Base-by-base conservation (phyloP, 2,888 invertebrate species). In the Protophormia terraenovae region DNA sequence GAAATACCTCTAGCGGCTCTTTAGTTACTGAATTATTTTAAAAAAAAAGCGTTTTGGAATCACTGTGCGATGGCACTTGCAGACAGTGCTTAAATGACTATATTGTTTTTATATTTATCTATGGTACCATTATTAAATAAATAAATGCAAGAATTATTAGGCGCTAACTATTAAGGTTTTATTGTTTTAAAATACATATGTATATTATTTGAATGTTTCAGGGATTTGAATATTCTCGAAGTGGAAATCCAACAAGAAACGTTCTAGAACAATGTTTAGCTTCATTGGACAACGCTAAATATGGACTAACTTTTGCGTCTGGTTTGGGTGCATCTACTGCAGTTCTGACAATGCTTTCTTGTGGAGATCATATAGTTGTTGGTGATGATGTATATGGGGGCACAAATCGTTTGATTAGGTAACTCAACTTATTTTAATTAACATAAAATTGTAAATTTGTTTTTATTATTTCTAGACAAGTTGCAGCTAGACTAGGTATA, bases 301-400 rank as follows among this genome's bases (percentile, higher is more conserved):
- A 97, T 93, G 97, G 96, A 87, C 89, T 97, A 29, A 93, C 95
- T 55, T 99, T 97, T 93, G 94, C 98, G 0, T 98, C 99, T 6
- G 99, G 99, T 1, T 93, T 99, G 62, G 98, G 98, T 14, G 96
- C 98, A 0, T 96, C 95, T 1, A 96, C 97, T 0, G 95, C 96
- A 3, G 91, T 99, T 12, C 93, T 95, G 7, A 95, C 96, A 45
- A 93, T 98, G 88, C 93, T 99, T 8, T 95, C 94, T 87, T 89
- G 94, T 83, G 99, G 99, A 0, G 99, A 99, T 91, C 98, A 99
- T 90, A 94, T 99, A 12, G 92, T 99, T 55, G 95, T 96, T 89
- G 96, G 96, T 83, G 98, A 99, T 92, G 99, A 99, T 93, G 94
- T 99, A 3, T 99, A 99, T 90, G 99, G 99, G 72, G 99, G 99